Evolutionary conservation across 1,140 invertebrate species (phyloP).

Genomic region (Cecropterus lyciades): DNA sequence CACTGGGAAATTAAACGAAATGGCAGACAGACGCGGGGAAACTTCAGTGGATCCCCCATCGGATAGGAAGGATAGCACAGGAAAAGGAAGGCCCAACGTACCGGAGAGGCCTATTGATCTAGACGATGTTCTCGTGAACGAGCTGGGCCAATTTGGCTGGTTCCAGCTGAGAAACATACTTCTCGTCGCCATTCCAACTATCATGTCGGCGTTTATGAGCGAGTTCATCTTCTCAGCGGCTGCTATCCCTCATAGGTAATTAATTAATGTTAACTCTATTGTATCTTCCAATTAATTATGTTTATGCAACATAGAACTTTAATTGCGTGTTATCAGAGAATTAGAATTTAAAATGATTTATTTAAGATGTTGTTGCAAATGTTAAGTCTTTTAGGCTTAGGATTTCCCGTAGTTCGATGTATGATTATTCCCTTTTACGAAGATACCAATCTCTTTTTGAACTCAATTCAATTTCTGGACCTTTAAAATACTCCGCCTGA

Average conservation of each 20-base stretch:
- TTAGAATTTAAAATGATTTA: too few relatives aligned
- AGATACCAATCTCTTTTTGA: too few relatives aligned
- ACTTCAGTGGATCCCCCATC: constrained; percentile 3
- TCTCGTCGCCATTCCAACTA: constrained; percentile 58
- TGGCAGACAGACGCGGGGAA: background rate
- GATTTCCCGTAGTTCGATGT: too few relatives aligned
- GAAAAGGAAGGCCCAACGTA: constrained; percentile 6
- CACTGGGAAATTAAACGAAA: background rate
- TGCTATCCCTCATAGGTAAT: constrained; percentile 66
- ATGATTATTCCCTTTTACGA: too few relatives aligned
- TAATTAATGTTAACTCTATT: background rate
- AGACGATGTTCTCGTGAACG: constrained; percentile 64
- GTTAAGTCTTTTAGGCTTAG: too few relatives aligned
- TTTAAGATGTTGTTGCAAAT: too few relatives aligned
- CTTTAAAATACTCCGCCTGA: too few relatives aligned
- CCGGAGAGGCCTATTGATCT: constrained; percentile 49
- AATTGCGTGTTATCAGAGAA: too few relatives aligned
- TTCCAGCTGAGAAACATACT: constrained; percentile 59
- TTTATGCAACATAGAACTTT: too few relatives aligned
- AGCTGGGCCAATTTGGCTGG: constrained; percentile 65
- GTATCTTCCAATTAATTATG: too few relatives aligned
- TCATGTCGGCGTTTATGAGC: constrained; percentile 66
- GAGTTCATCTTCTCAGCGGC: constrained; percentile 71
- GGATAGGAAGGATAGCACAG: background rate
- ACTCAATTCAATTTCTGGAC: too few relatives aligned